phyloP scores from a whole-genome alignment of 2,888 invertebrate species.

The Drosophila neotestacea region DNA sequence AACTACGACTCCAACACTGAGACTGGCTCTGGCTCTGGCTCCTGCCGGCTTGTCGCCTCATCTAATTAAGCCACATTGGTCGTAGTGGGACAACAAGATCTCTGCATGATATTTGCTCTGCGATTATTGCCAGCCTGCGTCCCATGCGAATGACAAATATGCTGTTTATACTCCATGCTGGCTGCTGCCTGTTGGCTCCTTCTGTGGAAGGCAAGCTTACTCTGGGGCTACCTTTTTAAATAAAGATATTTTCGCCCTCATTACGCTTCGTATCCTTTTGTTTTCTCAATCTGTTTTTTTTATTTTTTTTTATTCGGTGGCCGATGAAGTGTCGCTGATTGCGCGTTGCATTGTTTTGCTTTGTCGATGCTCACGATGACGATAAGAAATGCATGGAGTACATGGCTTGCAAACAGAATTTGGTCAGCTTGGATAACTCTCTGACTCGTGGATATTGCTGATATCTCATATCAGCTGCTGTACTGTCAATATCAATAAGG shows the following conservation, averaged over 20 bases:
- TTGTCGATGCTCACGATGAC: constrained; percentile 65
- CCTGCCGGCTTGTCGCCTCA: constrained; percentile 74
- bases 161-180: constrained; percentile 47
- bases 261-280: constrained; percentile 78
- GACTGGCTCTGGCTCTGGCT: constrained; percentile 15
- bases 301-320: constrained; percentile 43
- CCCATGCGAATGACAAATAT: constrained; percentile 78
- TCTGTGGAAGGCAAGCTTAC: constrained; percentile 60
- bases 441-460: constrained; percentile 37
- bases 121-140: constrained; percentile 62
- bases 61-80: constrained; percentile 76
- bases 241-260: constrained; percentile 82
- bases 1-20: neutral
- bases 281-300: constrained; percentile 50
- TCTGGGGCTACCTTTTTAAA: constrained; percentile 57
- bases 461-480: constrained; percentile 57
- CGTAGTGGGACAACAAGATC: constrained; percentile 69
- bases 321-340: constrained; percentile 84
- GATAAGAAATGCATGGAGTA: constrained; percentile 67
- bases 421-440: constrained; percentile 41
- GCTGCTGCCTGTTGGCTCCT: constrained; percentile 35
- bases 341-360: constrained; percentile 82
- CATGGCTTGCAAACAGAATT: constrained; percentile 46
- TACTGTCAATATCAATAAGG: constrained; percentile 37
- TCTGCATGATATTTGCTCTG: constrained; percentile 75